Base-by-base conservation (phyloP, 2,113 vertebrate species). In the Mesembrinibis cayennensis region DNA sequence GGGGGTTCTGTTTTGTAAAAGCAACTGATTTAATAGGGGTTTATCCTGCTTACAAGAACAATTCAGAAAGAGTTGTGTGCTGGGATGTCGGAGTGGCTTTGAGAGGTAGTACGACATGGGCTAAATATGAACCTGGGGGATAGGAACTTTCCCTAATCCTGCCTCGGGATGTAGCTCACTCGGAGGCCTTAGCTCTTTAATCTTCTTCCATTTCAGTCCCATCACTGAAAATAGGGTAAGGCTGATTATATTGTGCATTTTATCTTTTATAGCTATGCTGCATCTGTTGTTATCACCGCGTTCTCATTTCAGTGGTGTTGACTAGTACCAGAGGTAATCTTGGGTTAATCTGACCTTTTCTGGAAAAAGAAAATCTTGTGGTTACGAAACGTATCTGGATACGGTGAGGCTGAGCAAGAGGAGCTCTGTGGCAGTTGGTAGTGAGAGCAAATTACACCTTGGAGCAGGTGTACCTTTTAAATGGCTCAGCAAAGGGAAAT, bases 181-280 rank as follows among this genome's bases (percentile, higher is more conserved):
- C 26, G 0, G 40, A 61, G 69, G 52, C 91, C 95, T 90, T 65
- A 88, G 87, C 90, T 52, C 93, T 72, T 66, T 95, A 92, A 94
- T 90, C 93, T 94, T 34, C 91, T 94, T 95, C 66, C 72, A 8
- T 61, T 84, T 82, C 45, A 52, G 96, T 6, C 71, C 88, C 85
- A 82, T 93, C 89, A 19, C 91, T 69, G 95, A 58, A 94, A 82
- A 76, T 49, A 85, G 92, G 95, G 89, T 87, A 74, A 89, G 95
- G 93, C 95, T 97, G 93, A 95, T 96, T 96, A 87, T 87, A 72
- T 82, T 95, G 95, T 93, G 85, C 95, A 88, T 95, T 97, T 95
- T 63, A 38, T 82, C 93, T 96, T 53, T 58, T 7, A 19, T 27
- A 77, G 83, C 93, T 55, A 27, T 7, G 22, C 81, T 32, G 87